A percentile compares a stretch with the other conserved stretches of the same genome.
Evolutionary conservation across 1,140 invertebrate genomes (phyloP).

Genomic region (Metopolophium dirhodum): DNA sequence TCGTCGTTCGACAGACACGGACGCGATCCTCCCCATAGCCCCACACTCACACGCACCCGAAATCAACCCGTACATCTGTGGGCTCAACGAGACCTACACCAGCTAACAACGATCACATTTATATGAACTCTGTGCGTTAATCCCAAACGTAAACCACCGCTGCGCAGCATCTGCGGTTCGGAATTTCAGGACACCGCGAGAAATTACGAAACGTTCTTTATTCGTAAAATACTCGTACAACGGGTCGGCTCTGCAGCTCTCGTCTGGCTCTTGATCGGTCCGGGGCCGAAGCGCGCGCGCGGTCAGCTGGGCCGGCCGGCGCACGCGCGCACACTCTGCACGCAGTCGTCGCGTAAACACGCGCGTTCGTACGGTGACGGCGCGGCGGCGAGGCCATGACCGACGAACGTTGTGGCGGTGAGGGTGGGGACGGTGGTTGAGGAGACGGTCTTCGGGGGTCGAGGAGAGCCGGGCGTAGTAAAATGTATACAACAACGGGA

Average conservation of each 20-base stretch:
- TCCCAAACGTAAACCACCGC: no score
- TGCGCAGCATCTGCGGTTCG: no score
- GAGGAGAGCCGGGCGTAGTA: conserved; percentile 43
- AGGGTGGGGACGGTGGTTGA: background rate
- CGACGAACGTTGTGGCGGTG: background rate
- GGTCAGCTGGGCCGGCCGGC: background rate
- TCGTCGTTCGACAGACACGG: background rate
- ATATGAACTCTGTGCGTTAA: background rate
- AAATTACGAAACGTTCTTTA: background rate
- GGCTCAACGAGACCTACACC: background rate
- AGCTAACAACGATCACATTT: background rate
- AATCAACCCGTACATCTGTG: background rate
- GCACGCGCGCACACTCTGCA: background rate
- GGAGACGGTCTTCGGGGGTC: background rate
- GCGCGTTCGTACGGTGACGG: background rate
- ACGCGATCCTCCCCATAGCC: no score
- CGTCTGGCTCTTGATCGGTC: background rate
- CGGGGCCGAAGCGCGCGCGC: background rate
- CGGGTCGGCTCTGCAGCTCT: background rate
- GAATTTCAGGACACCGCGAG: background rate
- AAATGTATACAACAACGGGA: conserved; percentile 53
- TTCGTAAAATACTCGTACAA: background rate
- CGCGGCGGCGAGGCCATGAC: conserved; percentile 27
- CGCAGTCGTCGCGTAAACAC: conserved; percentile 18
- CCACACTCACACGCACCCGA: background rate